Conservation (phyloP, 1,140 invertebrate genomes). For the Scaptomyza montana region DNA sequence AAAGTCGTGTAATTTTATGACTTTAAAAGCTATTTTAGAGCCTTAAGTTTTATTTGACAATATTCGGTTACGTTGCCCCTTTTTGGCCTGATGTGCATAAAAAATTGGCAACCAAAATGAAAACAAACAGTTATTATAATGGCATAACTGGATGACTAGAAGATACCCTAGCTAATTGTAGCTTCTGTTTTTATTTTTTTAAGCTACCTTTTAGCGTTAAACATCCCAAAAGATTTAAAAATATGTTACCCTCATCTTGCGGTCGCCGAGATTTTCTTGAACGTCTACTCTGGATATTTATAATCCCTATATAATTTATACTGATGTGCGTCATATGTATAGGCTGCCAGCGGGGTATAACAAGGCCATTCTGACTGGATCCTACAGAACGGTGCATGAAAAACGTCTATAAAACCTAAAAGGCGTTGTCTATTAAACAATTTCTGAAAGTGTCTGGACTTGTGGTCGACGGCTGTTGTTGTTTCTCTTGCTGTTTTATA, state of each 20-base stretch:
- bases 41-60: constrained; percentile 80
- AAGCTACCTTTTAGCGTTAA: no score
- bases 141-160: background rate
- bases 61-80: constrained; percentile 40
- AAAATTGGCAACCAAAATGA: constrained; percentile 60
- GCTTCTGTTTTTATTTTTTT: no score
- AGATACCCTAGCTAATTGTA: constrained; percentile 15
- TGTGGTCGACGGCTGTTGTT: constrained; percentile 7
- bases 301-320: background rate
- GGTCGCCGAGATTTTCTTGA: background rate
- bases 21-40: constrained; percentile 82
- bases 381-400: constrained; percentile 40
- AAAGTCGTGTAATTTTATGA: constrained; percentile 80
- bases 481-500: constrained; percentile 29
- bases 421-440: constrained; percentile 67
- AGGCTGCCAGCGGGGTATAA: background rate
- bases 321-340: background rate
- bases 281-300: background rate
- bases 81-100: constrained; percentile 53
- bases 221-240: background rate
- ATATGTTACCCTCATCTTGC: background rate
- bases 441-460: constrained; percentile 47
- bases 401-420: constrained; percentile 59
- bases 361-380: constrained; percentile 28
- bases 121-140: constrained; percentile 28